Percentiles rank a stretch among this genome's conserved stretches.
Evolutionary conservation across 1,140 invertebrate species (phyloP).

Genomic region (Nilaparvata lugens): DNA sequence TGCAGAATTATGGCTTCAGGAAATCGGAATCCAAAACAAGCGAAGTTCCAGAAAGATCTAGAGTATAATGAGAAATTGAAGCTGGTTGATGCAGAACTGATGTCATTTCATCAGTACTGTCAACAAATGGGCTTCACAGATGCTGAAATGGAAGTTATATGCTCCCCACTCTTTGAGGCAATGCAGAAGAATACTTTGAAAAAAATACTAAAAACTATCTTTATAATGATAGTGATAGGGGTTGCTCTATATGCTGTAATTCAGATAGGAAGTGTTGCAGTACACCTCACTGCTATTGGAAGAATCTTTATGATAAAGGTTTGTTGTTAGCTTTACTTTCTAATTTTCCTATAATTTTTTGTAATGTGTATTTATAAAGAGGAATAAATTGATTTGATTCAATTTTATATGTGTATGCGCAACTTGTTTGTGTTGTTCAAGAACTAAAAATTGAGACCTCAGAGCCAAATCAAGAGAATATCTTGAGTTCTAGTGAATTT

Average conservation of each 20-base stretch:
- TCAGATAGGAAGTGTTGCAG: slow-evolving; percentile 43
- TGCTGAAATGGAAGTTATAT: slow-evolving; percentile 56
- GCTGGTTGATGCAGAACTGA: slow-evolving; percentile 44
- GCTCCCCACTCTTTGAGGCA: slow-evolving; percentile 48
- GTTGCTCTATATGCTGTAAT: slow-evolving; percentile 38
- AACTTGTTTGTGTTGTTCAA: no score
- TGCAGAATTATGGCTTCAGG: not conserved
- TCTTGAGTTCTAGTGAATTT: no score
- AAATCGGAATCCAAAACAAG: not conserved
- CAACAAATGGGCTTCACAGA: slow-evolving; percentile 54
- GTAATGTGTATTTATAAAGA: no score
- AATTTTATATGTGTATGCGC: no score
- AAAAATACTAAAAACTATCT: slow-evolving; percentile 32
- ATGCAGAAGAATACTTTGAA: slow-evolving; percentile 41
- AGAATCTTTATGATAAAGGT: slow-evolving; percentile 53
- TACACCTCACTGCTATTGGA: slow-evolving; percentile 46
- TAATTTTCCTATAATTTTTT: no score
- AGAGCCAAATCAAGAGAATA: no score
- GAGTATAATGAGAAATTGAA: slow-evolving; percentile 32
- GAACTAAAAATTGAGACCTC: no score
- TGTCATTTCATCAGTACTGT: slow-evolving; percentile 51
- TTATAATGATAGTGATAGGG: slow-evolving; percentile 37
- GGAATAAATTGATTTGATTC: no score
- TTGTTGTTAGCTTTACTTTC: no score
- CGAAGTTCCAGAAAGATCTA: slow-evolving; percentile 4